Evolutionary conservation across 2,888 invertebrate genomes (phyloP), one percentile per base, ranked within the genome.

Genomic region (Diabrotica balteata): DNA sequence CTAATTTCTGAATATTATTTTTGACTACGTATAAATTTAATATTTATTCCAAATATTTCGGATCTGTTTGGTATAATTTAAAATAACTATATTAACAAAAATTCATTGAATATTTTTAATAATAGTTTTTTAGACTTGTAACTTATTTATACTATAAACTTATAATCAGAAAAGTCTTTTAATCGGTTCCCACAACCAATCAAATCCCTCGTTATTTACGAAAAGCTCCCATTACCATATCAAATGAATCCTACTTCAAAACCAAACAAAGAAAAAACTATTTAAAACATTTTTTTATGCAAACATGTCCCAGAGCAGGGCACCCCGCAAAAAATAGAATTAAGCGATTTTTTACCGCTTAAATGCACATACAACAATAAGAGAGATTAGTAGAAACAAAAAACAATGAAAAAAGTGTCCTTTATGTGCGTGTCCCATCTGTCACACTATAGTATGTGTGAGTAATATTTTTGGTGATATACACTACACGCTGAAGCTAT

Each of bases 381-480:
- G 58, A 47, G 64, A 64, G 64, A 64, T 64, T 64, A 64, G 64
- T 58, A 55, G 58, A 64, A 64, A 64, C 64, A 64, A 64, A 64
- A 64, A 59, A 64, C 54, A 32, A 45, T 46, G 52, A 46, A 64
- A 64, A 64, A 64, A 64, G 58, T 64, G 64, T 59, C 46, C 64
- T 58, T 64, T 64, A 64, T 64, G 58, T 64, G 64, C 64, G 64
- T 64, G 64, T 64, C 64, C 51, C 64, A 64, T 64, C 64, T 64
- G 64, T 64, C 64, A 64, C 64, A 64, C 50, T 64, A 11, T 58
- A n/a, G n/a, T n/a, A 47, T 32, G 59, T 64, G 64, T 64, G 64
- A 64, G 64, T 64, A 64, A 64, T 64, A 46, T 58, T 58, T 52
- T 57, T 50, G 49, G 17, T 42, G 50, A 51, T 50, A 63, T 46